A percentile compares a stretch with the other conserved stretches of the same genome.
Conservation (phyloP, 2,888 invertebrate genomes). For the Molanna angustata region DNA sequence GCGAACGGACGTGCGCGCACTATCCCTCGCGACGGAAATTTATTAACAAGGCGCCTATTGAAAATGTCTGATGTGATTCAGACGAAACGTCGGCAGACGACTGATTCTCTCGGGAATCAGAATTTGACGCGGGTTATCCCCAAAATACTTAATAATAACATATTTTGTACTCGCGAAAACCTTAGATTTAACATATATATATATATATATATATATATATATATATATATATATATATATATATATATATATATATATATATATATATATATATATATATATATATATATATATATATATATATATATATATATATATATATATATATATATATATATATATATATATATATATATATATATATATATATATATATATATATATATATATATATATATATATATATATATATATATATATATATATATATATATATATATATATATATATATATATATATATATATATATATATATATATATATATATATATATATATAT, state of each 20-base stretch:
- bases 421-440: constrained; percentile 2
- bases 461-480: constrained; percentile 2
- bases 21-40: too few relatives aligned
- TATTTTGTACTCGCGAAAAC: too few relatives aligned
- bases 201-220: neutral
- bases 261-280: neutral
- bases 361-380: constrained; percentile 2
- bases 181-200: too few relatives aligned
- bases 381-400: constrained; percentile 2
- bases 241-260: neutral
- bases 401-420: constrained; percentile 2
- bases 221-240: neutral
- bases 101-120: too few relatives aligned
- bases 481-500: constrained; percentile 2
- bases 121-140: too few relatives aligned
- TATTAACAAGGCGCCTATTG: too few relatives aligned
- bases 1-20: too few relatives aligned
- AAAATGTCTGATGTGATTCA: too few relatives aligned
- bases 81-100: too few relatives aligned
- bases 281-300: neutral
- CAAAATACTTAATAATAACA: too few relatives aligned
- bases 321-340: constrained; percentile 2
- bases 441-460: constrained; percentile 2
- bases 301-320: constrained; percentile 2
- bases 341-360: constrained; percentile 2